Percentiles rank a stretch among this genome's conserved stretches.
phyloP scores from a whole-genome alignment of 1,140 invertebrate species.

The Drosophila kurseongensis region DNA sequence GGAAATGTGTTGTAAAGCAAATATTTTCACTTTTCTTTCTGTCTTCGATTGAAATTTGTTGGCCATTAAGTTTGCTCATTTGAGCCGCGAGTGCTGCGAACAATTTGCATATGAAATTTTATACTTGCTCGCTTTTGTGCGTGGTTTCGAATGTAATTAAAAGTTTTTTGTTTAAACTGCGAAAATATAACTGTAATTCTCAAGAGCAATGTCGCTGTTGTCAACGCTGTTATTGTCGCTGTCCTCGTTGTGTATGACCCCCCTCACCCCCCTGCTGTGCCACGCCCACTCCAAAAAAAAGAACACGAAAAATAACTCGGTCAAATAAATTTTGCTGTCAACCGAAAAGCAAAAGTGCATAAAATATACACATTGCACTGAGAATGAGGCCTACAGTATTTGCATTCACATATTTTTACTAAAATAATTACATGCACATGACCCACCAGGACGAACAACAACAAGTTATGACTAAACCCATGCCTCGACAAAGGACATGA shows the following conservation, averaged over 20 bases:
- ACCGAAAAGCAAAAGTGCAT: conserved; percentile 76
- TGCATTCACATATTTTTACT: conserved; percentile 77
- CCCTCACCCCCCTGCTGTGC: background rate
- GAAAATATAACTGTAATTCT: conserved; percentile 54
- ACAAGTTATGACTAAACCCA: conserved; percentile 71
- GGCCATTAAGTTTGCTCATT: conserved; percentile 72
- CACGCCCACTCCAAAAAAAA: conserved; percentile 2
- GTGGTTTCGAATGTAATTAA: conserved; percentile 69
- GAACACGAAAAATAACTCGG: conserved; percentile 55
- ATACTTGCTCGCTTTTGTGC: conserved; percentile 33
- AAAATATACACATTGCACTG: conserved; percentile 56
- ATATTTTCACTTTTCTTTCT: conserved; percentile 64
- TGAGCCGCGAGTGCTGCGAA: conserved; percentile 47
- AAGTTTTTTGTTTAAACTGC: conserved; percentile 73
- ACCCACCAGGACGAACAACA: conserved; percentile 43
- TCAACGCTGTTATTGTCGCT: conserved; percentile 34
- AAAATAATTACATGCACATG: conserved; percentile 82
- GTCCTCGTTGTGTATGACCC: conserved; percentile 12
- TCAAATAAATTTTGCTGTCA: conserved; percentile 75
- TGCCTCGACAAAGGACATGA: conserved; percentile 39
- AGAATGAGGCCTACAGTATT: conserved; percentile 70
- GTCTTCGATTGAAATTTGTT: conserved; percentile 76
- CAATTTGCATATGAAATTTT: conserved; percentile 78
- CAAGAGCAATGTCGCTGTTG: conserved; percentile 46
- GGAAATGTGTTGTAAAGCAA: conserved; percentile 43